Conservation (phyloP, 2,797 vertebrate genomes). For the Lerista edwardsae region DNA sequence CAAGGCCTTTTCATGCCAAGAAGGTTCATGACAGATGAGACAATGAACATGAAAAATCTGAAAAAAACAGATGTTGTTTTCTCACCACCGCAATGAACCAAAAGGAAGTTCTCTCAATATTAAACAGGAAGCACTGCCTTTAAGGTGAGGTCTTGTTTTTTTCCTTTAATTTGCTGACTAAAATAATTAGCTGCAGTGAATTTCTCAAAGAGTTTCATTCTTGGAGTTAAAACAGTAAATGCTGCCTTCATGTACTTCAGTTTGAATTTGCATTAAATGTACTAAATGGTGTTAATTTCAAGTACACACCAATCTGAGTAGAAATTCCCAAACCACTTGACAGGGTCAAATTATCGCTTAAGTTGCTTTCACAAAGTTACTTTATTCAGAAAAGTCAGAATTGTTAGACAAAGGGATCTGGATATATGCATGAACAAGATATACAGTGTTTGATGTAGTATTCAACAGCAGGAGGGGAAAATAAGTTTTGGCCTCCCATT, state of each 20-base stretch:
- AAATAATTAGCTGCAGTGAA: neutral
- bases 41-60: constrained; percentile 1
- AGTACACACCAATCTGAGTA: neutral
- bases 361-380: neutral
- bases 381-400: neutral
- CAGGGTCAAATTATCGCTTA: neutral
- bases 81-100: fast-evolving
- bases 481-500: neutral
- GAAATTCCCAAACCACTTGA: neutral
- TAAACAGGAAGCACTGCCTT: constrained; percentile 44
- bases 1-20: constrained; percentile 8
- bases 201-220: neutral
- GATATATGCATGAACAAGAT: neutral
- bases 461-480: neutral
- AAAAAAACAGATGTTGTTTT: constrained; percentile 50
- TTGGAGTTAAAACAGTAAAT: neutral
- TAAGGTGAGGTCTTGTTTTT: constrained; percentile 29
- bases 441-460: no score
- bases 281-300: neutral
- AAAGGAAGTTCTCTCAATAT: constrained; percentile 20
- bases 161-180: constrained; percentile 10
- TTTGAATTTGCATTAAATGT: neutral
- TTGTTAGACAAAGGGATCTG: neutral
- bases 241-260: neutral
- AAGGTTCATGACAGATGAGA: neutral